These are phyloP conservation scores for Sussaba pulchella DNA, from an alignment of 2,888 invertebrate species.

Conservation along the genomic window DNA sequence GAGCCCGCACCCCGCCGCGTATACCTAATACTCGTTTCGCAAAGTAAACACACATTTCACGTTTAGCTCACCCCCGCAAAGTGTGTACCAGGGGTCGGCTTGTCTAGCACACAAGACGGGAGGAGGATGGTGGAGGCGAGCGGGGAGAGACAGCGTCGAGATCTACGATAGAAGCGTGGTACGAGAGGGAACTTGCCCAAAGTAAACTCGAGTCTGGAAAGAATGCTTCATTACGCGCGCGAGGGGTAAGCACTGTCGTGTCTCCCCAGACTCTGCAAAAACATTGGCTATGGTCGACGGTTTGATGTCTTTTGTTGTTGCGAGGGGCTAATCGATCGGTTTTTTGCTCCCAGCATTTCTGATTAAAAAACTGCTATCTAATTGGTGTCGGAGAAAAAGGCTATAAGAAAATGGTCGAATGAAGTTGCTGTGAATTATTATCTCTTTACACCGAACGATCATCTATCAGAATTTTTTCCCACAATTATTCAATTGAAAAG, in stretches of 20 bases:
- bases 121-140: constrained; percentile 18
- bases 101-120: constrained; percentile 52
- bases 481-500: too few relatives aligned
- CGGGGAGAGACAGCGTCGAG: constrained; percentile 15
- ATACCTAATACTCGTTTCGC: constrained; percentile 72
- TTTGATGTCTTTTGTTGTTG: constrained; percentile 8
- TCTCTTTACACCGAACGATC: too few relatives aligned
- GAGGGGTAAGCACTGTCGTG: constrained; percentile 30
- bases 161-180: constrained; percentile 38
- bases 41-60: constrained; percentile 72
- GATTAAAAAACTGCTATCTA: constrained; percentile 40
- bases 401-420: neutral
- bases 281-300: neutral
- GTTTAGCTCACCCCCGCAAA: constrained; percentile 66
- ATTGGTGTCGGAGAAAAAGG: neutral
- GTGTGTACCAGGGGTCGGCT: constrained; percentile 59
- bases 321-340: constrained; percentile 25
- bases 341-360: neutral
- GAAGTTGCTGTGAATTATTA: neutral
- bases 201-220: constrained; percentile 69
- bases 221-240: constrained; percentile 69
- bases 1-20: constrained; percentile 31
- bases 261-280: neutral
- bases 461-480: too few relatives aligned
- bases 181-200: constrained; percentile 63